phyloP scores from a whole-genome alignment of 2,113 vertebrate genomes.

The Fukomys damarensis region DNA sequence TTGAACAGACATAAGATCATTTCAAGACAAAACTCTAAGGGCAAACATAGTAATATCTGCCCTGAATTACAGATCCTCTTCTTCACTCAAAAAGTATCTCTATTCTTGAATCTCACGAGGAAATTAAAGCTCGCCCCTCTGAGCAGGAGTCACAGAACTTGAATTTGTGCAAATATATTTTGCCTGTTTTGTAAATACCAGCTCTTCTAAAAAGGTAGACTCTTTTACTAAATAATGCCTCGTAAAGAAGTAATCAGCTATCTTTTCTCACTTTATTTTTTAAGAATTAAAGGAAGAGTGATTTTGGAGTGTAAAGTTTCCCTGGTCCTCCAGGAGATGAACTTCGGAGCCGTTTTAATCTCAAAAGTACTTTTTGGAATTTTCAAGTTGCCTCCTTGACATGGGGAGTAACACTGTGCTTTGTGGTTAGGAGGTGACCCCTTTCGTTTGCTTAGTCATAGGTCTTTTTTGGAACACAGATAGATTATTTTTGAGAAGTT shows the following conservation, averaged over 20 bases:
- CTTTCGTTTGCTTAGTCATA: conserved; percentile 74
- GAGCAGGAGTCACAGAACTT: not conserved
- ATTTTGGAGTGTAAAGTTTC: conserved; percentile 51
- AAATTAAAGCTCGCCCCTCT: not conserved
- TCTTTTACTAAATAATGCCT: conserved; percentile 16
- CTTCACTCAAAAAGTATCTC: not conserved
- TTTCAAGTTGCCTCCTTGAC: conserved; percentile 58
- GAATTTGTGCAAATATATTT: conserved; percentile 49
- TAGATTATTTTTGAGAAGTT: conserved; percentile 80
- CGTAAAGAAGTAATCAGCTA: conserved; percentile 21
- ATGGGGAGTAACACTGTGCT: not conserved
- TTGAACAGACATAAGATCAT: not conserved
- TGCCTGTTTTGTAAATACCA: conserved; percentile 29
- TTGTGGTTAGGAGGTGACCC: conserved; percentile 55
- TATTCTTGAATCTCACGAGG: not conserved
- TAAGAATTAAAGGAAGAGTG: conserved; percentile 60
- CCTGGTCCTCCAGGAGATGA: conserved; percentile 45
- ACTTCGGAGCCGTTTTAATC: conserved; percentile 36
- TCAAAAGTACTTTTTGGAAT: conserved; percentile 66
- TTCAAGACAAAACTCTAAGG: conserved; percentile 30
- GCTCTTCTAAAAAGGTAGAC: conserved; percentile 14
- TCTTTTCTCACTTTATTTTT: conserved; percentile 18
- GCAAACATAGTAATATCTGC: not conserved
- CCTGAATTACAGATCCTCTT: conserved; percentile 7
- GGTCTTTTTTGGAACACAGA: conserved; percentile 74